Base-by-base conservation (phyloP, 2,113 vertebrate genomes). In the Caranx ignobilis region DNA sequence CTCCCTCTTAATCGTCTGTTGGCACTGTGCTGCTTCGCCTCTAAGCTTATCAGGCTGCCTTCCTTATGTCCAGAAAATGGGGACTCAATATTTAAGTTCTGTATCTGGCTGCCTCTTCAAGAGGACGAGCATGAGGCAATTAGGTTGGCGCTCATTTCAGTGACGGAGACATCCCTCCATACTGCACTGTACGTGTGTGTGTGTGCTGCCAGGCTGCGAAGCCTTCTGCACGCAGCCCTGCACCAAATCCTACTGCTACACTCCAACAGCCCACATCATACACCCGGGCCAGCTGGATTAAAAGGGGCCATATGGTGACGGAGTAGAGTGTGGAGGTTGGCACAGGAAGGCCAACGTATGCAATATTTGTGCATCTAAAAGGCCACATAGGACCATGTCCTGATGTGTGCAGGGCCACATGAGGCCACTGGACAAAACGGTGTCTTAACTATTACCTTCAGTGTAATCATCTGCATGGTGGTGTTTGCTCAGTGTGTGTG, bases 291-390 rank as follows among this genome's bases (percentile, higher is more conserved):
- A 80, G 79, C 76, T 83, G 85, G 66, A 65, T 77, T 69, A 64
- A 84, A 74, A 88, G 70, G n/a, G 64, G 73, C 78, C 90, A 86
- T 88, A 88, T 85, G 91, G 82, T 83, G 80, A 67, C 64, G 72
- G 68, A 60, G 75, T 67, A 79, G 72, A 81, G 39, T 1, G 1
- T 54, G 11, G 48, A 54, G 54, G 43, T 55, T 78, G 62, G 70
- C 79, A 34, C 39, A 13, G n/a, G 47, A 66, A 68, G 62, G 37
- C 76, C 31, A 43, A 59, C 35, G n/a, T 74, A 61, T 83, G 71
- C 82, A 83, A n/a, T 75, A 60, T 86, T 71, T 70, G 11, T 65
- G 31, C 69, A 55, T 79, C 34, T 59, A 18, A 75, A 77, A 65
- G 72, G 64, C 57, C 10, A 71, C 61, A 41, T 11, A 57, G 34